phyloP scores from a whole-genome alignment of 2,888 invertebrate species.

The Taphrorychus bicolor region DNA sequence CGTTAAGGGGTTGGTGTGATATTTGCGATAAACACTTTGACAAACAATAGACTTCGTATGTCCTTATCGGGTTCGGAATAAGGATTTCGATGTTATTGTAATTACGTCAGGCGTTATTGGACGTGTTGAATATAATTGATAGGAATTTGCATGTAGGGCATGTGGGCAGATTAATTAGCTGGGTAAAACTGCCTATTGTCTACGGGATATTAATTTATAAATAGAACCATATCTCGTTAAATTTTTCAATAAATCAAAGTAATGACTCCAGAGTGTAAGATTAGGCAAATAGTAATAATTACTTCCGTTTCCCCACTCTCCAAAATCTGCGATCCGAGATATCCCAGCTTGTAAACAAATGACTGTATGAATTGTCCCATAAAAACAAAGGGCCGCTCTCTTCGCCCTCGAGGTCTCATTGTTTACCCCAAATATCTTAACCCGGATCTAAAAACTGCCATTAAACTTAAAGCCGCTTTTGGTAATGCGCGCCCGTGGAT shows the following conservation, averaged over 20 bases:
- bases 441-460: slow-evolving; percentile 12
- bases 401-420: neutral
- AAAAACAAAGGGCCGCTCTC: neutral
- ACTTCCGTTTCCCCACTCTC: too few relatives aligned
- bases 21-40: slow-evolving; percentile 16
- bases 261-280: too few relatives aligned
- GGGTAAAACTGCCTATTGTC: too few relatives aligned
- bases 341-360: too few relatives aligned
- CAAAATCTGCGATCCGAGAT: too few relatives aligned
- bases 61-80: slow-evolving; percentile 6
- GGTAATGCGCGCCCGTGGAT: neutral
- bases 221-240: too few relatives aligned
- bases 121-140: too few relatives aligned
- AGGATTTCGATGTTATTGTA: slow-evolving; percentile 11
- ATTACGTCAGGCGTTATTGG: neutral
- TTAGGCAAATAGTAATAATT: too few relatives aligned
- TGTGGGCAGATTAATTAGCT: too few relatives aligned
- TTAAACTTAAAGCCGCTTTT: neutral
- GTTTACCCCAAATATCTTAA: slow-evolving; percentile 4
- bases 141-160: too few relatives aligned
- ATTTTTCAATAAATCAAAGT: too few relatives aligned
- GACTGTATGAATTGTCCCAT: neutral
- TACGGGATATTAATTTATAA: too few relatives aligned
- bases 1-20: slow-evolving; percentile 16
- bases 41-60: slow-evolving; percentile 20